Base-by-base conservation (phyloP, 2,113 vertebrate species). In the Irena cyanogastra region DNA sequence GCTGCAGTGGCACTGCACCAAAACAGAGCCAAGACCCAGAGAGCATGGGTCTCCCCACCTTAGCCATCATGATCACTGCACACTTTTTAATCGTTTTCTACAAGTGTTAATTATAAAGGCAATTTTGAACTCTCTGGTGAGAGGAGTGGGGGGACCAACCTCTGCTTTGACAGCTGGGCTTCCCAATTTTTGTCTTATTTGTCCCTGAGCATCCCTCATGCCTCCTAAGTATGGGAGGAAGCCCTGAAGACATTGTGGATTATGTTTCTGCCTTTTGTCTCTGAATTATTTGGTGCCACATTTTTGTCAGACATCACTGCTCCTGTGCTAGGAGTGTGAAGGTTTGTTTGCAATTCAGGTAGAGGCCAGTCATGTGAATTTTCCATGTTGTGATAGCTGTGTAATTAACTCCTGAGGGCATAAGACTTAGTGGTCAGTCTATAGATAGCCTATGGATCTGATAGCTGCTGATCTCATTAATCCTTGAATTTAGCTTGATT, bases 381-480 rank as follows among this genome's bases (percentile, higher is more conserved):
- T 89, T 72, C 65, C 22, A 5, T 42, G 39, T 28, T 87, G 41
- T 72, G 50, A 37, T 63, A 77, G 33, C 26, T 52, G 41, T 65
- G 53, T 79, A 78, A 81, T 90, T 89, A 91, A 93, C 21, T 93
- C 63, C 83, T 50, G 37, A 83, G 66, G 59, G 21, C 66, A 47
- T 65, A 89, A 92, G 61, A 24, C 30, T 87, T 79, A 61, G 49
- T 72, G 72, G 39, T 49, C 70, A 85, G 56, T 71, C 93, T 93
- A 82, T 87, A 82, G 83, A 89, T 87, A 95, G 81, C 35, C 65
- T 60, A 24, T 30, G 41, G 45, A 26, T 78, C 83, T 91, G 66
- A 82, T 57, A 72, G 59, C 52, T 87, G 35, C 42, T 93, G 76
- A 93, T 91, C 87, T 79, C 53, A 85, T 85, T 93, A 95, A 91